phyloP scores from a whole-genome alignment of 2,797 vertebrate species.

The Benthosema pterotum region DNA sequence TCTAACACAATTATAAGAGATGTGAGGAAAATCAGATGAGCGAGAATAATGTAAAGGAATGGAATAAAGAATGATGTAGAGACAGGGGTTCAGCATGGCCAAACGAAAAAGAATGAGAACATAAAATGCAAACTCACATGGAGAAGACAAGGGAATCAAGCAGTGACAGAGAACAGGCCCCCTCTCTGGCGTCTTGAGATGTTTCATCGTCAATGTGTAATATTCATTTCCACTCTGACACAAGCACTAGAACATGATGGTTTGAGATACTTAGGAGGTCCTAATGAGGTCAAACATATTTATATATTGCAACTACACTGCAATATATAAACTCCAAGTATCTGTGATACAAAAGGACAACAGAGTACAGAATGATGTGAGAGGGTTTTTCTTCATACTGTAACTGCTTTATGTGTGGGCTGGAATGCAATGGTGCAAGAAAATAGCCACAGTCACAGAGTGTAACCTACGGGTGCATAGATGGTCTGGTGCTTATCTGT shows the following conservation, averaged over 20 bases:
- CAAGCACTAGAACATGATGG: background rate
- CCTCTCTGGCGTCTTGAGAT: too few species aligned
- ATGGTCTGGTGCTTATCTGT: background rate
- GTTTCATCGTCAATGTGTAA: background rate
- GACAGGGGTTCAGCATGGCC: background rate
- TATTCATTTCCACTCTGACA: background rate
- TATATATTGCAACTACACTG: slow-evolving; percentile 8
- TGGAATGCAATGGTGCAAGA: background rate
- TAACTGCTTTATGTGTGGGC: slow-evolving; percentile 9
- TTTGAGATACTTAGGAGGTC: slow-evolving; percentile 2
- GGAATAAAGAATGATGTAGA: slow-evolving; percentile 1
- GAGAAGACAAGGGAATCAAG: slow-evolving; percentile 14
- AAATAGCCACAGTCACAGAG: background rate
- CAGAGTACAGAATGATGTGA: background rate
- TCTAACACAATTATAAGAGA: slow-evolving; percentile 49
- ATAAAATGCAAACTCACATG: slow-evolving; percentile 2
- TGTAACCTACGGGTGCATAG: background rate
- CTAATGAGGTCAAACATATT: slow-evolving; percentile 28
- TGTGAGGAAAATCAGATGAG: slow-evolving; percentile 19
- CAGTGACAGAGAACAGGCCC: too few species aligned
- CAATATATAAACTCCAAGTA: slow-evolving; percentile 21
- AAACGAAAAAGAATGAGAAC: background rate
- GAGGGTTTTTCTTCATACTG: background rate
- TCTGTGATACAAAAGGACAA: slow-evolving; percentile 30
- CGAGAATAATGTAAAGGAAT: slow-evolving; percentile 23